A percentile compares a stretch with the other conserved stretches of the same genome.
Conservation (phyloP, 2,888 invertebrate genomes). For the Drosophila tripunctata region DNA sequence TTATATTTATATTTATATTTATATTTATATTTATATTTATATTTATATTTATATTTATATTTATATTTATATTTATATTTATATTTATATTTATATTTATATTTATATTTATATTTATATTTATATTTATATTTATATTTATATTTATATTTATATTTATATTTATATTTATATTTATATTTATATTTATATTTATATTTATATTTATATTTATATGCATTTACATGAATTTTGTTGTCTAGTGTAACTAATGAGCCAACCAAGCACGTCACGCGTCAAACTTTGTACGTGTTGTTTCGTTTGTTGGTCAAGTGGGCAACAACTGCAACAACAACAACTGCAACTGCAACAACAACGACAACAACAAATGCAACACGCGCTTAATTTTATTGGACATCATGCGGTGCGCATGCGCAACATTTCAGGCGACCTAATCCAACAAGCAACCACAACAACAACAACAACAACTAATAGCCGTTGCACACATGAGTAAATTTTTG, state of each 20-base stretch:
- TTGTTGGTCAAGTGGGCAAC: constrained; percentile 73
- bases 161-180: not conserved
- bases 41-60: not conserved
- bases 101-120: too few relatives aligned
- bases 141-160: not conserved
- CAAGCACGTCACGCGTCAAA: constrained; percentile 77
- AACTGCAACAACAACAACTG: constrained; percentile 33
- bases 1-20: not conserved
- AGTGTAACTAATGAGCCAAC: constrained; percentile 60
- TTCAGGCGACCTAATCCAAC: constrained; percentile 28
- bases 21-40: not conserved
- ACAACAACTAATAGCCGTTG: constrained; percentile 24
- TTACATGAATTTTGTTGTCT: constrained; percentile 39
- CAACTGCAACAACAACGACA: constrained; percentile 32
- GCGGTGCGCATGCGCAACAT: constrained; percentile 73
- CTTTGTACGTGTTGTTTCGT: constrained; percentile 77
- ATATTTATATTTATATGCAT: not conserved
- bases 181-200: not conserved
- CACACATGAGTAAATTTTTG: constrained; percentile 5
- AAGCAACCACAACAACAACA: constrained; percentile 37
- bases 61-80: not conserved
- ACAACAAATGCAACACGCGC: constrained; percentile 72
- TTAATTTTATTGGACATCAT: constrained; percentile 75
- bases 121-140: not conserved
- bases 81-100: too few relatives aligned